Evolutionary conservation across 2,113 vertebrate species (phyloP).

Genomic region (Ranitomeya imitator): DNA sequence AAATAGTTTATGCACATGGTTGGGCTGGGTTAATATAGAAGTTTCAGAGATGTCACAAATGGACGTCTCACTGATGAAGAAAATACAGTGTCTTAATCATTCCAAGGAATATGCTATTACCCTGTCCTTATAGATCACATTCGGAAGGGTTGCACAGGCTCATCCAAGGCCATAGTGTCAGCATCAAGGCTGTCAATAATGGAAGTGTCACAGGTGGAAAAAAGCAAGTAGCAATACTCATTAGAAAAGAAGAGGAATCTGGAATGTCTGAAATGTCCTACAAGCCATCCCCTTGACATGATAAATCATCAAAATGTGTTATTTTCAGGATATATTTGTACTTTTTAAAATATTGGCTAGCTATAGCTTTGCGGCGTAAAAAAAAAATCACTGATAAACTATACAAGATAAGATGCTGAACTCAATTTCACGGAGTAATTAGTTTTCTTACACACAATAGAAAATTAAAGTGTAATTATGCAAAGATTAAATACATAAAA

Average conservation of each 20-base stretch:
- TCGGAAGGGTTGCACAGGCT: too few species aligned
- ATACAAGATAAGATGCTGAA: not conserved
- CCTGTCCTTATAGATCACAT: not conserved
- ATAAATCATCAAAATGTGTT: not conserved
- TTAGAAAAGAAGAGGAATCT: too few species aligned
- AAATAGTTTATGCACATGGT: too few species aligned
- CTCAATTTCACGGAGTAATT: constrained; percentile 22
- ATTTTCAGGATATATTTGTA: not conserved
- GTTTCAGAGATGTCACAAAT: too few species aligned
- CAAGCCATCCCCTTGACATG: not conserved
- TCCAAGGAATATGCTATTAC: not conserved
- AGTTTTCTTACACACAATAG: constrained; percentile 18
- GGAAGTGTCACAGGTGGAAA: too few species aligned
- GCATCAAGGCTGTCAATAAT: too few species aligned
- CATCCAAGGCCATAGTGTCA: too few species aligned
- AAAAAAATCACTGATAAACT: constrained; percentile 3
- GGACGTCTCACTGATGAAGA: too few species aligned
- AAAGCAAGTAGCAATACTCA: too few species aligned
- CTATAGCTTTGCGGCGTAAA: not conserved
- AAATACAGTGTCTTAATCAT: not conserved
- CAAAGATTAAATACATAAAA: constrained; percentile 16
- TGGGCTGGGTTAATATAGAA: too few species aligned
- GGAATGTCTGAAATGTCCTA: not conserved
- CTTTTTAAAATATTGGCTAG: not conserved
- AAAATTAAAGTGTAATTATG: constrained; percentile 33